Percentiles rank a stretch among this genome's conserved stretches.
These are phyloP conservation scores for Aelia acuminata DNA, from an alignment of 2,888 invertebrate species.

Conservation along the genomic window DNA sequence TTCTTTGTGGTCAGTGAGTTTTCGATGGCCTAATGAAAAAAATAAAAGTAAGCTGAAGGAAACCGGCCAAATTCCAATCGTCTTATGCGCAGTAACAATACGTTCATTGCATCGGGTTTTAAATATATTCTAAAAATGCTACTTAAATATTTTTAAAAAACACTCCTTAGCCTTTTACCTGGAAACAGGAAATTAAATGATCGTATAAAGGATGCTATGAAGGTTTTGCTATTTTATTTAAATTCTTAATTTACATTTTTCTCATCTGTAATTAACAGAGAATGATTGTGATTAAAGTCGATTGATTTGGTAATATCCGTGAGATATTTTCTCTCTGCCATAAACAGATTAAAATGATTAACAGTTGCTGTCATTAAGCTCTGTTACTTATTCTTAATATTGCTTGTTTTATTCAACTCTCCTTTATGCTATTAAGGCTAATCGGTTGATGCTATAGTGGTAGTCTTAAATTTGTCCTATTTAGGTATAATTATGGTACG, in stretches of 20 bases:
- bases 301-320: not conserved
- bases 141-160: not conserved
- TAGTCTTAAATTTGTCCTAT: no score
- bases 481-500: no score
- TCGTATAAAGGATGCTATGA: no score
- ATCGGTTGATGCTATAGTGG: no score
- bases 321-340: not conserved
- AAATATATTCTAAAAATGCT: not conserved
- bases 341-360: not conserved
- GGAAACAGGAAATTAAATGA: not conserved
- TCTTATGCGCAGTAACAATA: not conserved
- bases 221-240: no score
- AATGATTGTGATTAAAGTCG: not conserved
- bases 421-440: no score
- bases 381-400: no score
- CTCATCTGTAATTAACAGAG: not conserved
- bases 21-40: not conserved
- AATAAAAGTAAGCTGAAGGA: not conserved
- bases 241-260: no score
- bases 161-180: not conserved
- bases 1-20: not conserved
- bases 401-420: no score
- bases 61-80: not conserved
- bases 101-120: not conserved
- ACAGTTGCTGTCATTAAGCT: no score